Base-by-base conservation (phyloP, 2,888 invertebrate genomes). In the Aleiodes alternator region DNA sequence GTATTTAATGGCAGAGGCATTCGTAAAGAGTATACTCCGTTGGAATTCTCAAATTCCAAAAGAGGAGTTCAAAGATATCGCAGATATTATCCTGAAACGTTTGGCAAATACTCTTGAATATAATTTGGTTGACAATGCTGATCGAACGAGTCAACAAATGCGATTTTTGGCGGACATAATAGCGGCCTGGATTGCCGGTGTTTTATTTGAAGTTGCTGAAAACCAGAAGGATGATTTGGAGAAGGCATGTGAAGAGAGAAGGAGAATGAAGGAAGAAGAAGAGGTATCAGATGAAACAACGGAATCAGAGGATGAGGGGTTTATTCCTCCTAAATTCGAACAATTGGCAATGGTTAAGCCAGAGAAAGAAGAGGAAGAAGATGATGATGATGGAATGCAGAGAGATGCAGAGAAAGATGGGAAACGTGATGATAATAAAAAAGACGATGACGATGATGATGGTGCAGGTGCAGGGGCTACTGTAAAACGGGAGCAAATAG, bases 161-260 rank as follows among this genome's bases (percentile, higher is more conserved):
- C 81, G 81, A 12, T 80, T 87, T 34, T 77, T 89, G 3, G 83
- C 89, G 3, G 85, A 89, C 23, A 55, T 85, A 0, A 78, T 88
- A 29, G 85, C 87, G 8, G 85, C 84, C 34, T 89, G 89, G 89
- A 83, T 89, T 29, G 73, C 84, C 4, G 88, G 86, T 0, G 80
- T 89, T 1, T 59, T 88, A 3, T 70, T 83, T 1, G 85, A 88
- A 51, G 84, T 88, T 0, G 84, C 86, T 4, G 80, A 84, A 23
- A 75, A 70, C 0, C 80, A 81, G 38, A 80, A 76, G 59, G 75
- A 76, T 0, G 80, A 82, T 48, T 51, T 87, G 0, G 77, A 85
- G 3, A 78, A 82, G n/a, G 77, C 81, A 53, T 83, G 83, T 59
- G 79, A 80, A 16, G 80, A 74, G 53, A 76, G 73, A 12, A 75